Percentiles rank a stretch among this genome's conserved stretches.
Conservation (phyloP, 64 coral and sea anemone genomes). For the Stichodactyla helianthus region DNA sequence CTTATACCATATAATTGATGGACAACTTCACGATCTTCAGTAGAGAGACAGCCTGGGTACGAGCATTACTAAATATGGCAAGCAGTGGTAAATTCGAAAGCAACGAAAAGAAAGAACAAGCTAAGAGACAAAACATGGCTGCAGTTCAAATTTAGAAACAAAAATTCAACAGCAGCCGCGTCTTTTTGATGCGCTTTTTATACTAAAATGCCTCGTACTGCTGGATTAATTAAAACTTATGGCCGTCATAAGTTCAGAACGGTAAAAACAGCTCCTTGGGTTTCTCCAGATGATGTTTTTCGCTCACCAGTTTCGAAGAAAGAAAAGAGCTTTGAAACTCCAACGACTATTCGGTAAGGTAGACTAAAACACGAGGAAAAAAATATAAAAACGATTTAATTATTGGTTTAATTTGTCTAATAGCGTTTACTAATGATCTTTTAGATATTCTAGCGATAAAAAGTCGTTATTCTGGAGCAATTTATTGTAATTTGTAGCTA, state of each 20-base stretch:
- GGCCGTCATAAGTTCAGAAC: slow-evolving; percentile 54
- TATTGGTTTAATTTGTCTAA: background rate
- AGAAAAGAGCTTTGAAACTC: slow-evolving; percentile 20
- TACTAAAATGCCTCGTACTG: slow-evolving; percentile 35
- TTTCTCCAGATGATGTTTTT: slow-evolving; percentile 45
- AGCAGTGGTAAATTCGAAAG: slow-evolving; percentile 61
- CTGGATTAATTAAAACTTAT: slow-evolving; percentile 51
- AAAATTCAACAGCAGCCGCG: background rate
- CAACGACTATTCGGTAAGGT: background rate
- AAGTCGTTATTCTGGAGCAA: too few relatives aligned
- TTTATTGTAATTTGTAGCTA: too few relatives aligned
- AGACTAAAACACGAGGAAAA: background rate
- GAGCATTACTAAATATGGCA: slow-evolving; percentile 10
- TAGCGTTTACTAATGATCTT: too few relatives aligned
- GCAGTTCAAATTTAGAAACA: background rate
- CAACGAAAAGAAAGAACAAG: background rate
- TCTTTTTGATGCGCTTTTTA: background rate
- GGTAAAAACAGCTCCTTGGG: slow-evolving; percentile 39
- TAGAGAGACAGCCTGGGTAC: background rate
- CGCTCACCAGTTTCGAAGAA: slow-evolving; percentile 33
- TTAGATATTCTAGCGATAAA: too few relatives aligned
- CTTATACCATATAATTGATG: too few relatives aligned
- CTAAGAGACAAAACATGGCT: background rate
- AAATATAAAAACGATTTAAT: too few relatives aligned
- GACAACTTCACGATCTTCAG: too few relatives aligned